phyloP scores from a whole-genome alignment of 1,140 invertebrate genomes.

The Drosophila mauritiana region DNA sequence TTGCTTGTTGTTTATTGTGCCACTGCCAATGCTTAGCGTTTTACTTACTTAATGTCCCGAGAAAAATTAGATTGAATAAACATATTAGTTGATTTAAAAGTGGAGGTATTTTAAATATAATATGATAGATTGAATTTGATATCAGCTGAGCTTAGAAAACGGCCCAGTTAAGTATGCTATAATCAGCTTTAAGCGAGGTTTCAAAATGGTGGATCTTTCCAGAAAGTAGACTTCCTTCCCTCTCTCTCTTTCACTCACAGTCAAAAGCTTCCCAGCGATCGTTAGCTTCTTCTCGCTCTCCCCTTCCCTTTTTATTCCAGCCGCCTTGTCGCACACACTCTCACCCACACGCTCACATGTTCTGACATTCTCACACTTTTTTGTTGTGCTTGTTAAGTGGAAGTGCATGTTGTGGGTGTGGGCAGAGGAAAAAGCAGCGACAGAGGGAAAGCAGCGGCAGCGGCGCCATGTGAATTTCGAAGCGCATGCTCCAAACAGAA shows the following conservation, averaged over 20 bases:
- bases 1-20: background rate
- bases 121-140: no score
- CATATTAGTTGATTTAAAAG: no score
- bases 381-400: conserved; percentile 61
- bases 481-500: conserved; percentile 56
- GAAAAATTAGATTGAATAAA: background rate
- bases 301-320: background rate
- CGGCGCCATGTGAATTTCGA: conserved; percentile 37
- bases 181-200: background rate
- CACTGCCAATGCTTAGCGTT: background rate
- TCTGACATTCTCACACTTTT: conserved; percentile 13
- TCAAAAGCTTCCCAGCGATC: conserved; percentile 11
- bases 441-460: conserved; percentile 9
- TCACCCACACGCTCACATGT: conserved; percentile 3
- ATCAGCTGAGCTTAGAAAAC: no score
- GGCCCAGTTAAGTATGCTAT: conserved; percentile 9
- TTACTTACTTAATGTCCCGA: no score
- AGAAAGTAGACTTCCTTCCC: background rate
- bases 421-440: conserved; percentile 11
- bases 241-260: background rate
- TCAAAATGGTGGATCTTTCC: no score
- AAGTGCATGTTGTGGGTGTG: conserved; percentile 54
- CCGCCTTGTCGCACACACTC: conserved; percentile 13
- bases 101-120: no score
- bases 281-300: background rate